phyloP scores from a whole-genome alignment of 1,140 invertebrate species.

The Habropoda laboriosa region DNA sequence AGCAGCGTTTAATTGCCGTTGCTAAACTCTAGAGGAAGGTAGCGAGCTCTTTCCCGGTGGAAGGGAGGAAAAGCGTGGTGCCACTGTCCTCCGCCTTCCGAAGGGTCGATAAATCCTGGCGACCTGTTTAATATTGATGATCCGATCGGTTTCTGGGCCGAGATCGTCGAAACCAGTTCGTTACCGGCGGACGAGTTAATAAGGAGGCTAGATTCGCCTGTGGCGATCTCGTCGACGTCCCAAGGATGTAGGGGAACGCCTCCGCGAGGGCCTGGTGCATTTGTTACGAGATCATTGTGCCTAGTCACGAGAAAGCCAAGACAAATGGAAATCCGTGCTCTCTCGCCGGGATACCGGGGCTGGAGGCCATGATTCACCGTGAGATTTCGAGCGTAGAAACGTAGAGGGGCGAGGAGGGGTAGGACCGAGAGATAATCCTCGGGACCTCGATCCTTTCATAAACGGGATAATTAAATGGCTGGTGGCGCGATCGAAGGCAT shows the following conservation, averaged over 20 bases:
- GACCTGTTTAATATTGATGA: conserved; percentile 32
- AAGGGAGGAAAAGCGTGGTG: background rate
- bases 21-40: background rate
- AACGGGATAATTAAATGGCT: conserved; percentile 26
- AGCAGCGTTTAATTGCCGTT: conserved; percentile 30
- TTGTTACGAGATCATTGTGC: conserved; percentile 40
- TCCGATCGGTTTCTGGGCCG: conserved; percentile 18
- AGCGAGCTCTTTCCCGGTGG: background rate
- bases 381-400: conserved; percentile 34
- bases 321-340: conserved; percentile 44
- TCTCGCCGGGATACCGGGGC: background rate
- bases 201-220: conserved; percentile 26
- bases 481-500: background rate
- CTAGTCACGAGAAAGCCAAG: conserved; percentile 36
- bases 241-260: conserved; percentile 4
- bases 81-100: background rate
- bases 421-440: background rate
- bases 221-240: conserved; percentile 23
- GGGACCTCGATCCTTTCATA: background rate
- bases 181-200: conserved; percentile 43
- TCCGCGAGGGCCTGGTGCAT: conserved; percentile 17
- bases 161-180: conserved; percentile 27
- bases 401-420: background rate
- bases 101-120: background rate
- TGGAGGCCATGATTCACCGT: conserved; percentile 2